Evolutionary conservation across 2,888 invertebrate species (phyloP), one percentile per base, ranked within the genome.

Genomic region (Thymelicus sylvestris): DNA sequence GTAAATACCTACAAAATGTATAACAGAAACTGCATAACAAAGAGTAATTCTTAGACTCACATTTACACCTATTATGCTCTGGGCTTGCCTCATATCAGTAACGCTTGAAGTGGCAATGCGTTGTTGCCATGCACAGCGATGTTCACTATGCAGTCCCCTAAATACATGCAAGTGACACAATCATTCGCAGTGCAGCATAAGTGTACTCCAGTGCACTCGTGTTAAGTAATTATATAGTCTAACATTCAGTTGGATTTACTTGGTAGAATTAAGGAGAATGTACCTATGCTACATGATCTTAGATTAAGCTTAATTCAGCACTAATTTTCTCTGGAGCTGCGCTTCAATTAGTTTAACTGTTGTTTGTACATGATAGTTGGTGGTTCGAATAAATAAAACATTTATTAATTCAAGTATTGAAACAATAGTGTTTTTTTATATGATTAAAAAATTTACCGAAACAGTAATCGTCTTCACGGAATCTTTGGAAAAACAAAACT

Each of bases 111-210:
- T 68, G 63, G 68, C 68, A 63, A 68, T 68, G 68, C 41, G 50
- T 52, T 50, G 55, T 63, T 10, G 52, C 57, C 47, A 57, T 63
- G 68, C 68, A 68, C 52, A 31, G 67, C n/a, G 31, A 31, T 31
- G 31, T 31, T 31, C 31, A 7, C 59, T 67, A 13, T 50, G 55
- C 41, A 55, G 52, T 24, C 62, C 63, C 68, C 68, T 63, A 63
- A 69, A 63, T 69, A 69, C 63, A 57, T 69, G 68, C 68, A 63
- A 57, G 68, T 69, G 68, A 69, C 68, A 68, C 44, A 68, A 50
- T 68, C 68, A 68, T 31, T 44, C 31, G 55, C 68, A 68, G 68
- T 44, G 66, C 38, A 59, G 13, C 57, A 15, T n/a, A 41, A 15
- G 38, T 7, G 52, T 52, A 39, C 64, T 64, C 52, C 48, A 59